These are phyloP conservation scores for Microcebus griseorufus DNA, from an alignment of 2,113 vertebrate species.

Conservation along the genomic window DNA sequence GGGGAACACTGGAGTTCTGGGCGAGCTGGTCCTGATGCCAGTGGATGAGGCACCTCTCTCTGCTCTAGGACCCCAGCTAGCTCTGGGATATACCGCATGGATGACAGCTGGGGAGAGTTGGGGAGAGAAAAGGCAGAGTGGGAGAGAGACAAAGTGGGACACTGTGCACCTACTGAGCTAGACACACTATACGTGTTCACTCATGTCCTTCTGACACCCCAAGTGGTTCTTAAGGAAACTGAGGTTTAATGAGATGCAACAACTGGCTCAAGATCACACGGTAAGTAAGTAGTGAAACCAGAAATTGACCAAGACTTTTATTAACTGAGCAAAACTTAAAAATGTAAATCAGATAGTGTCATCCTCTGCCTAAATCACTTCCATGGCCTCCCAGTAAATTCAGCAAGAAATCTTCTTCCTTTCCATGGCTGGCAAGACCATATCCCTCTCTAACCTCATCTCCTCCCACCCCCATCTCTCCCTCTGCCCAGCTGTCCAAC, in stretches of 20 bases:
- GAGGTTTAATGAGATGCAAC: slow-evolving; percentile 17
- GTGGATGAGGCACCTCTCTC: background rate
- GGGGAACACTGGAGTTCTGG: background rate
- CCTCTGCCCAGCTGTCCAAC: accelerated
- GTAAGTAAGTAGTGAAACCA: background rate
- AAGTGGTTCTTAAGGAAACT: slow-evolving; percentile 33
- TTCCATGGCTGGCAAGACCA: background rate
- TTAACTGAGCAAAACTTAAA: slow-evolving; percentile 44
- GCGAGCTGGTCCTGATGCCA: background rate
- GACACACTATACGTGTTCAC: background rate
- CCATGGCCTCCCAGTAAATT: background rate
- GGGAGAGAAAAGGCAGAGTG: background rate
- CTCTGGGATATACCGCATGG: background rate
- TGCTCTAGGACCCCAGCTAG: background rate
- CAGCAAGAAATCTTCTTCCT: background rate
- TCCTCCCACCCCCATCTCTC: background rate
- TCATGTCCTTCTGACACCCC: background rate
- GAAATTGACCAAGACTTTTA: background rate
- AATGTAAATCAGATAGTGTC: background rate
- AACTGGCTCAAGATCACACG: slow-evolving; percentile 18
- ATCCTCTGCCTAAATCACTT: background rate
- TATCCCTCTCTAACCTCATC: background rate
- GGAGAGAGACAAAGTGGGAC: background rate
- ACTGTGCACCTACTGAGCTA: background rate
- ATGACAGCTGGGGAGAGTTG: background rate